phyloP scores from a whole-genome alignment of 2,113 vertebrate species.

The Macroglossus sobrinus region DNA sequence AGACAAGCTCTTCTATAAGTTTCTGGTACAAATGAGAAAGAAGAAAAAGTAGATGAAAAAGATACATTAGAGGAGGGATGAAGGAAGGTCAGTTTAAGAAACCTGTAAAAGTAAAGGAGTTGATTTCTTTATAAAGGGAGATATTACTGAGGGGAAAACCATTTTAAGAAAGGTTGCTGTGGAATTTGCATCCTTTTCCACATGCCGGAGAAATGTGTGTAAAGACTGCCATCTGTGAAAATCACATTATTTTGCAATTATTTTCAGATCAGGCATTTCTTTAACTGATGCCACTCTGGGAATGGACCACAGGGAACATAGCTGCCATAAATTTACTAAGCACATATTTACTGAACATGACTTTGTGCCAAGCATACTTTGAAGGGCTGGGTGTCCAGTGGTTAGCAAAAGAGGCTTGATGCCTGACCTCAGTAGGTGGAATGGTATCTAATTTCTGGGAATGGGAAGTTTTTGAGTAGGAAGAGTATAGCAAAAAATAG shows the following conservation, averaged over 20 bases:
- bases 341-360: not conserved
- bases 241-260: not conserved
- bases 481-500: not conserved
- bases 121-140: not conserved
- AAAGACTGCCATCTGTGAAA: not conserved
- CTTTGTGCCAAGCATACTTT: too few species aligned
- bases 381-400: not conserved
- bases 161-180: not conserved
- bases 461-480: not conserved
- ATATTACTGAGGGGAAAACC: not conserved
- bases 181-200: not conserved
- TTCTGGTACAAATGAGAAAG: not conserved
- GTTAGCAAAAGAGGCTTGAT: not conserved
- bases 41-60: not conserved
- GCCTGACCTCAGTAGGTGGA: not conserved
- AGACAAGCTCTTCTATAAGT: not conserved
- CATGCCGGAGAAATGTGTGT: not conserved
- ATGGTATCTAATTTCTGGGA: not conserved
- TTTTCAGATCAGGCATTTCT: not conserved
- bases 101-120: not conserved
- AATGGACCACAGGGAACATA: not conserved
- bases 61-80: not conserved
- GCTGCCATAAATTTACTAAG: not conserved
- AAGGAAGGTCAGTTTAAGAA: not conserved
- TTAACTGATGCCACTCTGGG: not conserved